These are phyloP conservation scores for Nomada fucata DNA, from an alignment of 2,888 invertebrate genomes.

Conservation along the genomic window DNA sequence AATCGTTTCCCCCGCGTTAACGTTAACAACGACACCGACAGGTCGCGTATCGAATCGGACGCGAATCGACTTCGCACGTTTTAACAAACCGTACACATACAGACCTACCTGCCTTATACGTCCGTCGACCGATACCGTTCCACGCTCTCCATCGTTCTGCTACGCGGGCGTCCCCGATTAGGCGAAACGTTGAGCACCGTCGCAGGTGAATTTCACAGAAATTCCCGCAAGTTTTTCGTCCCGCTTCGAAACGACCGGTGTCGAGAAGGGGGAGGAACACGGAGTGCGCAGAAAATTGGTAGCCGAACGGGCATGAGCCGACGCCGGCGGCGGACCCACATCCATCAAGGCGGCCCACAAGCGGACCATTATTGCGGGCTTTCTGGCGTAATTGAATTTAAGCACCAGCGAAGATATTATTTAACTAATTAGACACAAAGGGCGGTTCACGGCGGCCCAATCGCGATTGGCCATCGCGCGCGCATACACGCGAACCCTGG, in stretches of 20 bases:
- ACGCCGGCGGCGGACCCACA: conserved; percentile 71
- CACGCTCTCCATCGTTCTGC: too few relatives aligned
- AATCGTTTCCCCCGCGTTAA: conserved; percentile 1
- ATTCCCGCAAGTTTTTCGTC: background rate
- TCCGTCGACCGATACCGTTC: background rate
- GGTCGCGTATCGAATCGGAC: conserved; percentile 8
- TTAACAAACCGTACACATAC: background rate
- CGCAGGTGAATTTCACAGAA: background rate
- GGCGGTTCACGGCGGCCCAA: conserved; percentile 79
- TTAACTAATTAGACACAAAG: conserved; percentile 83
- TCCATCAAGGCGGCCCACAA: conserved; percentile 82
- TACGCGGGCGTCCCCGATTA: too few relatives aligned
- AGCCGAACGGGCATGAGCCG: conserved; percentile 60
- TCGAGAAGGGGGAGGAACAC: background rate
- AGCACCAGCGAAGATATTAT: conserved; percentile 83
- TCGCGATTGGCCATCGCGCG: conserved; percentile 73
- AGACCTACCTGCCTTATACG: too few relatives aligned
- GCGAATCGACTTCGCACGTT: conserved; percentile 34
- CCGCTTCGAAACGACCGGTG: conserved; percentile 12
- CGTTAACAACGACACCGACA: background rate
- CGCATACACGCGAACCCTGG: conserved; percentile 21
- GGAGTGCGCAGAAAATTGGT: conserved; percentile 56
- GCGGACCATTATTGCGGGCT: conserved; percentile 81
- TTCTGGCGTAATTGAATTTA: conserved; percentile 82
- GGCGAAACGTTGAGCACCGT: too few relatives aligned